Evolutionary conservation across 2,888 invertebrate species (phyloP), one percentile per base, ranked within the genome.

Genomic region (Boloria selene): DNA sequence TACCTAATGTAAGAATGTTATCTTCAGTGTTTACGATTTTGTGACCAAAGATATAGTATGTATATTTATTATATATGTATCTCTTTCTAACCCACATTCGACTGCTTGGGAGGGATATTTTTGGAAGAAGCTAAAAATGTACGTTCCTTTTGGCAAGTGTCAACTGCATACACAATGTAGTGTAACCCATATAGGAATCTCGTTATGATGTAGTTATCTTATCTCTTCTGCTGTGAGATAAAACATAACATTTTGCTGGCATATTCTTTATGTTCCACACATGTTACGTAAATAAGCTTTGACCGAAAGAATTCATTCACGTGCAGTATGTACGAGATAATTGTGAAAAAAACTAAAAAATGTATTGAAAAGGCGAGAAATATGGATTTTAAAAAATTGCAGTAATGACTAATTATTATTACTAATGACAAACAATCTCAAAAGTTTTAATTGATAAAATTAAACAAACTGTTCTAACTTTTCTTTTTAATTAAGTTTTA

Each of bases 131-230:
- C 14, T 16, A 16, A 49, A 49, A 49, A 49, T 16, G 10, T 49
- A 16, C 14, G 10, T 14, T 16, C 16, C 16, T 49, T 49, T 49
- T 49, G 47, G 47, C 47, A 16, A 49, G 47, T 49, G 31, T 38
- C 31, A 38, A 38, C 26, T 31, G 53, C 4, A 53, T n/a, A 16
- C 22, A 26, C 17, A 52, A 18, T 26, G 53, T n/a, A 14, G 18
- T 31, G 16, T 13, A 38, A 53, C 45, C 26, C 22, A 58, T 31
- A 47, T 31, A 59, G 59, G 22, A 22, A 26, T 56, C 50, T 49
- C 38, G 14, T 59, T 31, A 50, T 59, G 10, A 56, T 56, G 22
- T 22, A 56, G 59, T 38, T 59, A 59, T 49, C 59, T 59, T 59
- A 59, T 59, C 59, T 50, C 3, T 38, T 38, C 31, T 17, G 18